Conservation (phyloP, 1,140 invertebrate genomes). For the Brachionus rotundiformis region DNA sequence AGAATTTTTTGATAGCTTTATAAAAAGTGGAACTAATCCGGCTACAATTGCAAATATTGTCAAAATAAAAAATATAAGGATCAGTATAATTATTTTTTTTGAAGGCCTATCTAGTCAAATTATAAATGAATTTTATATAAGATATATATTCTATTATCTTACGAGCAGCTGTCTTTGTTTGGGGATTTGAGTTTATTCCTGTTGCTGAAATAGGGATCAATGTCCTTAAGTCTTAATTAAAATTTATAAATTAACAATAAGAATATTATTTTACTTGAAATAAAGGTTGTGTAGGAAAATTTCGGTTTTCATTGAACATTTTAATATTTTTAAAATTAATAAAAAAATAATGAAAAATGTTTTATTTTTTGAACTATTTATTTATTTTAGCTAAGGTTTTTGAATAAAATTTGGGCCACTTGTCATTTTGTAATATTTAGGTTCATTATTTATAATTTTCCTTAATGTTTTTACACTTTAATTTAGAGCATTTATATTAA, state of each 20-base stretch:
- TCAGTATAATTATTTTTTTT: neutral
- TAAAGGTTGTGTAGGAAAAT: neutral
- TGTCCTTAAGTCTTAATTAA: neutral
- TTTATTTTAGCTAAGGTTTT: neutral
- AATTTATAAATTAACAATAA: neutral
- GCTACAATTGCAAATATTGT: neutral
- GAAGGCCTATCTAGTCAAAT: neutral
- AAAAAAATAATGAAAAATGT: constrained; percentile 2
- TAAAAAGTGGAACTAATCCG: constrained; percentile 21
- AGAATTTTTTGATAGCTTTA: neutral
- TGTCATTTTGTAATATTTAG: neutral
- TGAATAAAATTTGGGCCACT: neutral
- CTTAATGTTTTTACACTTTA: neutral
- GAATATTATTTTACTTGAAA: neutral
- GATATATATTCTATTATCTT: neutral
- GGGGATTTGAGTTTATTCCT: neutral
- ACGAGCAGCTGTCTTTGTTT: neutral
- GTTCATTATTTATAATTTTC: neutral
- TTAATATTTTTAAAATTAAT: neutral
- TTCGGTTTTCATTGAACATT: constrained; percentile 9
- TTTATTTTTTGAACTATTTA: constrained; percentile 10
- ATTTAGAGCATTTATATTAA: neutral
- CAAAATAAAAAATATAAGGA: neutral
- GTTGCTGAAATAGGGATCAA: neutral
- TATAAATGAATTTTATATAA: neutral